Evolutionary conservation across 2,797 vertebrate genomes (phyloP), one percentile per base, ranked within the genome.

Genomic region (Melanotaenia trifasciata): DNA sequence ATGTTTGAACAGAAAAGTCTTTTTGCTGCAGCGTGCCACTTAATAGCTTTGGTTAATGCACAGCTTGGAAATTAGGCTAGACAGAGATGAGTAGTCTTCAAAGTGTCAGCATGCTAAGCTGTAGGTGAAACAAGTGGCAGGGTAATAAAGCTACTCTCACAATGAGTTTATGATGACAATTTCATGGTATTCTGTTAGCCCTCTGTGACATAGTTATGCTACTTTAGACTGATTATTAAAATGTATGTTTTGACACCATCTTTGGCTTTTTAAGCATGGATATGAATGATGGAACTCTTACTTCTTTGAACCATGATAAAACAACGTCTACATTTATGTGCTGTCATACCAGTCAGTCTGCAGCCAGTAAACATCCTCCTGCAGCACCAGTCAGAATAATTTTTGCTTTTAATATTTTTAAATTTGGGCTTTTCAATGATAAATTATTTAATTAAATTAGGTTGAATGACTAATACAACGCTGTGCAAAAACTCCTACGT

Each of bases 11-110:
- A 64, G 80, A 74, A 58, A 87, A 89, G 77, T 80, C 84, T 90
- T 93, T 93, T 92, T 77, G 84, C 90, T 94, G 87, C 87, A 89
- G 87, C 87, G 87, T 86, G 89, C 85, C 90, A 79, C 87, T 92
- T 93, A 93, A 93, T 93, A 89, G 85, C 87, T 87, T 82, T 77
- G 88, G 88, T 86, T 80, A 78, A 91, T 83, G 78, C 87, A 76
- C 79, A 84, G 74, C 83, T 87, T 84, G 86, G 78, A 90, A 91
- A 92, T 86, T 86, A 56, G 76, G 65, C 81, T 81, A 83, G 83
- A 83, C 74, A 53, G 74, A 89, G 84, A 90, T 74, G 83, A 89
- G 82, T 74, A 69, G 80, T 70, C 64, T 47, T 81, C 74, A 79
- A 74, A 76, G 79, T 83, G 83, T 74, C 79, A 75, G 58, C 61